phyloP scores from a whole-genome alignment of 2,888 invertebrate species.

The Cephonodes hylas region DNA sequence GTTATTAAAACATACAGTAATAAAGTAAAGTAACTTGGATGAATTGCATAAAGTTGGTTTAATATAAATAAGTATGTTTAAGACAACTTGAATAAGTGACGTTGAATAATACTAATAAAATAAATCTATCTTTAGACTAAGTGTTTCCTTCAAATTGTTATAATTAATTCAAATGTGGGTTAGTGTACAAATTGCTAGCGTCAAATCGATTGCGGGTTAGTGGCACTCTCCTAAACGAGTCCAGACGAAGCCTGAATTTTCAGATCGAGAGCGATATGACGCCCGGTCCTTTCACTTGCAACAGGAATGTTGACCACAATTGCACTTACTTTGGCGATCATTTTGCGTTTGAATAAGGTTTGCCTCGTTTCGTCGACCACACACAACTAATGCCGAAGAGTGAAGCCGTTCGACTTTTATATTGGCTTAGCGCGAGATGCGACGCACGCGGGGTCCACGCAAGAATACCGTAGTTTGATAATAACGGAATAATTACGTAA shows the following conservation, averaged over 20 bases:
- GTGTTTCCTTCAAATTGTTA: too few species aligned
- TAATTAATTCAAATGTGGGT: too few species aligned
- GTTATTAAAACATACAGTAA: too few species aligned
- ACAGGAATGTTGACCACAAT: conserved; percentile 38
- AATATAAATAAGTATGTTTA: too few species aligned
- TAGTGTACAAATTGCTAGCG: too few species aligned
- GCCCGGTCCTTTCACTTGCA: conserved; percentile 56
- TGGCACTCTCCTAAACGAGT: neutral
- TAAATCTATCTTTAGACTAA: too few species aligned
- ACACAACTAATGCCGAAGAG: conserved; percentile 74
- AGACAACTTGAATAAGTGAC: too few species aligned
- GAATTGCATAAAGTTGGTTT: too few species aligned
- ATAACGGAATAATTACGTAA: conserved; percentile 76
- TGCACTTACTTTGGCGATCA: conserved; percentile 78
- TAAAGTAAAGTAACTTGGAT: too few species aligned
- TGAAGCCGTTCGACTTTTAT: conserved; percentile 68
- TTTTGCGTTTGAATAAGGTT: conserved; percentile 75
- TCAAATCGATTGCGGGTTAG: neutral
- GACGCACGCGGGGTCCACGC: conserved; percentile 63
- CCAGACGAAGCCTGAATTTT: neutral
- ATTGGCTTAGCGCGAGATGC: conserved; percentile 72
- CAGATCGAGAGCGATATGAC: conserved; percentile 13
- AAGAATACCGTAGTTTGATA: conserved; percentile 78
- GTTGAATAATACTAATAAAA: too few species aligned
- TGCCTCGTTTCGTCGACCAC: conserved; percentile 74